phyloP scores from a whole-genome alignment of 2,888 invertebrate species.

The Cataglyphis livida region DNA sequence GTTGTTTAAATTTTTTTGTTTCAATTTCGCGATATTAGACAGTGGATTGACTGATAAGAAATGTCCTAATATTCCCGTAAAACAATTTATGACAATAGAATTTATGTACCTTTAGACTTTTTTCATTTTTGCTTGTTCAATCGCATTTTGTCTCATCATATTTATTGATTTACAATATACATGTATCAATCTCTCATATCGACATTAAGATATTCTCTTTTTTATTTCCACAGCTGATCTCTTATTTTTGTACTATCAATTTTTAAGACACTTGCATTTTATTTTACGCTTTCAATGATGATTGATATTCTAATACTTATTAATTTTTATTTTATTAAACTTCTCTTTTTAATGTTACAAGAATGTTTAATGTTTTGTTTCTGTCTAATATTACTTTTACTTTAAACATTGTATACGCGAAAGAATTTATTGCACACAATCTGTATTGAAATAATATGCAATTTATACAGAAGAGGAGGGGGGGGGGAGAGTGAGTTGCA shows the following conservation, averaged over 20 bases:
- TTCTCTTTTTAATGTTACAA: not conserved
- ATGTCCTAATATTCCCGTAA: not conserved
- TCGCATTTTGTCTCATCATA: constrained; percentile 1
- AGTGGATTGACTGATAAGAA: not conserved
- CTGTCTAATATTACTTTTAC: not conserved
- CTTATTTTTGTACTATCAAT: constrained; percentile 35
- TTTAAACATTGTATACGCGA: not conserved
- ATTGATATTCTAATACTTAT: not conserved
- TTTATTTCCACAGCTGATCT: constrained; percentile 16
- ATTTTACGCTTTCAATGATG: not conserved
- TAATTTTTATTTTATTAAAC: not conserved
- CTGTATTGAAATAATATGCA: constrained; percentile 36
- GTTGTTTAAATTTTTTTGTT: constrained; percentile 10
- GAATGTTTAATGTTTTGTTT: not conserved
- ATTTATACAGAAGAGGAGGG: constrained; percentile 51
- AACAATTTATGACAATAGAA: not conserved
- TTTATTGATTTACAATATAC: constrained; percentile 3
- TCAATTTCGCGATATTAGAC: constrained; percentile 3
- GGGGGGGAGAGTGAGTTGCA: constrained; percentile 20
- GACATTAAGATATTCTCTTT: constrained; percentile 31
- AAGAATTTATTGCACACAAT: not conserved
- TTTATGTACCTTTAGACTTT: not conserved
- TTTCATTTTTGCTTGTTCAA: not conserved
- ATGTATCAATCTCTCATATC: not conserved
- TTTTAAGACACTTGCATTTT: not conserved